These are phyloP conservation scores for Timandra comae DNA, from an alignment of 2,888 invertebrate genomes.

Conservation along the genomic window DNA sequence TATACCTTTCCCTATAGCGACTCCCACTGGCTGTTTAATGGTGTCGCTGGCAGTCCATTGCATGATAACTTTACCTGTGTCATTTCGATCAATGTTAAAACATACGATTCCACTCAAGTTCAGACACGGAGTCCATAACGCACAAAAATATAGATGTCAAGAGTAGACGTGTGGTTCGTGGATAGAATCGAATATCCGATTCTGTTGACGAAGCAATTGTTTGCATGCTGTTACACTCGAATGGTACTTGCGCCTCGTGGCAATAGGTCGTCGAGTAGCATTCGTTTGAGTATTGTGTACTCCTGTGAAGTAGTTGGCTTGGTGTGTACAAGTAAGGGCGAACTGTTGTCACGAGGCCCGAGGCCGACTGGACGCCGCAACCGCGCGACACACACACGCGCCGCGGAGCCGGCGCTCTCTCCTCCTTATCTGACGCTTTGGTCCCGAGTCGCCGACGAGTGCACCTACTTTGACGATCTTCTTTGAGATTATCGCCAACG, in stretches of 20 bases:
- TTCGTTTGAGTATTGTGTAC: conserved; percentile 7
- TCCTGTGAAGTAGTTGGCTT: conserved; percentile 3
- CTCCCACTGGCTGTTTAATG: conserved; percentile 60
- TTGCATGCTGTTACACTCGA: conserved; percentile 63
- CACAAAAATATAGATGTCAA: conserved; percentile 54
- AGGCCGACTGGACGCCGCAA: conserved; percentile 37
- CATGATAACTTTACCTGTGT: conserved; percentile 49
- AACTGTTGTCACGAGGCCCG: conserved; percentile 43
- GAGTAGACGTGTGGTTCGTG: conserved; percentile 47
- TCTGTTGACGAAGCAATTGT: conserved; percentile 41
- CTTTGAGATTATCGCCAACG: no score
- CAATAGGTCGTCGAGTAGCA: conserved; percentile 18
- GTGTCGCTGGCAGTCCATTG: conserved; percentile 66
- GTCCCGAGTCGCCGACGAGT: conserved; percentile 23
- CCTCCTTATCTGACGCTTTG: conserved; percentile 43
- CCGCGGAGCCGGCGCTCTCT: conserved; percentile 71
- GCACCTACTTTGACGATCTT: no score
- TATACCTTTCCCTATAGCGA: conserved; percentile 76
- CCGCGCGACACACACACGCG: conserved; percentile 65
- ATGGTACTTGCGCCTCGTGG: conserved; percentile 44
- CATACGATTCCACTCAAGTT: conserved; percentile 45
- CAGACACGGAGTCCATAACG: conserved; percentile 56
- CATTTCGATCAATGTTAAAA: conserved; percentile 48
- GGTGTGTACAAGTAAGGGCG: conserved; percentile 7
- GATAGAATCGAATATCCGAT: conserved; percentile 32